Evolutionary conservation across 2,888 invertebrate species (phyloP).

Genomic region (Phyto melanocephala): DNA sequence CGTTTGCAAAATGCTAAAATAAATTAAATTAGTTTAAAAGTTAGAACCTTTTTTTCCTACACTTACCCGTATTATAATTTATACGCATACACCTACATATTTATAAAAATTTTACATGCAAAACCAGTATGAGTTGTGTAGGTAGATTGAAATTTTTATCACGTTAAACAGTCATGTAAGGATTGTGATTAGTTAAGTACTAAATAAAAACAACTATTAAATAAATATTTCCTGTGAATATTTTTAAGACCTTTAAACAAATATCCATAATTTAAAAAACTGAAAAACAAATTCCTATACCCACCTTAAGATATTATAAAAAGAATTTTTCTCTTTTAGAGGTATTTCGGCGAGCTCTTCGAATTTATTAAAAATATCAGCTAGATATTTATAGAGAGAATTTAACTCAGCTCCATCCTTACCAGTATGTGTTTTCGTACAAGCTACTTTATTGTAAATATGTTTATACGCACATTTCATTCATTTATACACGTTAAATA

Average conservation of each 20-base stretch:
- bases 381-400: no score
- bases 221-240: no score
- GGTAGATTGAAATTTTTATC: slow-evolving; percentile 7
- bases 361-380: no score
- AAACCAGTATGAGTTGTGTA: neutral
- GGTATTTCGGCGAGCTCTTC: no score
- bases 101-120: no score
- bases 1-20: slow-evolving; percentile 40
- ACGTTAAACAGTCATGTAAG: neutral
- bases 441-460: neutral
- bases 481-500: no score
- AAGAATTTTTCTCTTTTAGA: no score
- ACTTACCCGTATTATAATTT: neutral
- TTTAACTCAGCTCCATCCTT: neutral
- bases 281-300: no score
- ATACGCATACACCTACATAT: slow-evolving; percentile 19
- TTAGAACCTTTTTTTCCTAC: slow-evolving; percentile 12
- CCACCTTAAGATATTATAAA: no score
- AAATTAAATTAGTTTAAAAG: slow-evolving; percentile 33
- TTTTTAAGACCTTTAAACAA: no score
- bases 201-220: no score
- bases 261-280: no score
- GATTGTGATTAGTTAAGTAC: neutral
- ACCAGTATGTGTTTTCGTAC: neutral
- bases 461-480: slow-evolving; percentile 9